Evolutionary conservation across 1,140 invertebrate genomes (phyloP).

Genomic region (Caenorhabditis inopinata): DNA sequence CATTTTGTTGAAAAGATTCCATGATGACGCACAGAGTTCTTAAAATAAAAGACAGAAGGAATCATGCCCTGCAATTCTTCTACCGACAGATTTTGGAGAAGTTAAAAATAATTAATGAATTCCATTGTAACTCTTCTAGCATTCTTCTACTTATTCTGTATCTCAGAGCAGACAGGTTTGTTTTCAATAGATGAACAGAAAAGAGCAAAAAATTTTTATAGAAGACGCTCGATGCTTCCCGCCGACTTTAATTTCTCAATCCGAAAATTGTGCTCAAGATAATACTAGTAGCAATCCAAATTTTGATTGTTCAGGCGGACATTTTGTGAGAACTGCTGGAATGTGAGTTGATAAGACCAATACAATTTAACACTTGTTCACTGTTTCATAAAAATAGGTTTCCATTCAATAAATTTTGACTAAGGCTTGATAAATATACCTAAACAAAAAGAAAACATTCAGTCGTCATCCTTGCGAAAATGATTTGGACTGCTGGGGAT

Average conservation of each 20-base stretch:
- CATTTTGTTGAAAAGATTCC: conserved; percentile 7
- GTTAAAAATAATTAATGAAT: too few species aligned
- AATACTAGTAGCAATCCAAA: neutral
- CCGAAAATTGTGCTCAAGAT: neutral
- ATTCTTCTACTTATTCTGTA: too few species aligned
- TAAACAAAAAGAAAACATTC: too few species aligned
- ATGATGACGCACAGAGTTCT: neutral
- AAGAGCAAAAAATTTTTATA: neutral
- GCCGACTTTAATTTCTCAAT: neutral
- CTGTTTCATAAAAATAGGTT: too few species aligned
- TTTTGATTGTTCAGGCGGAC: neutral
- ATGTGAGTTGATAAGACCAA: neutral
- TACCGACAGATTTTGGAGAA: too few species aligned
- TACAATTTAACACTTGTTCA: too few species aligned
- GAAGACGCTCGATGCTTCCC: neutral
- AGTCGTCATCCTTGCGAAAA: neutral
- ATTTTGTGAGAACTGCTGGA: conserved; percentile 25
- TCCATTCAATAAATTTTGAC: too few species aligned
- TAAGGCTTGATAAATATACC: too few species aligned
- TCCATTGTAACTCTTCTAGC: too few species aligned
- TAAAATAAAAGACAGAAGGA: neutral
- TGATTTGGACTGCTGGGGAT: neutral
- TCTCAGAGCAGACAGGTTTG: too few species aligned
- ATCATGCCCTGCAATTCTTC: too few species aligned
- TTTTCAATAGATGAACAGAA: too few species aligned